These are phyloP conservation scores for Tetragonula clypearis DNA, from an alignment of 1,140 invertebrate species.

Conservation along the genomic window DNA sequence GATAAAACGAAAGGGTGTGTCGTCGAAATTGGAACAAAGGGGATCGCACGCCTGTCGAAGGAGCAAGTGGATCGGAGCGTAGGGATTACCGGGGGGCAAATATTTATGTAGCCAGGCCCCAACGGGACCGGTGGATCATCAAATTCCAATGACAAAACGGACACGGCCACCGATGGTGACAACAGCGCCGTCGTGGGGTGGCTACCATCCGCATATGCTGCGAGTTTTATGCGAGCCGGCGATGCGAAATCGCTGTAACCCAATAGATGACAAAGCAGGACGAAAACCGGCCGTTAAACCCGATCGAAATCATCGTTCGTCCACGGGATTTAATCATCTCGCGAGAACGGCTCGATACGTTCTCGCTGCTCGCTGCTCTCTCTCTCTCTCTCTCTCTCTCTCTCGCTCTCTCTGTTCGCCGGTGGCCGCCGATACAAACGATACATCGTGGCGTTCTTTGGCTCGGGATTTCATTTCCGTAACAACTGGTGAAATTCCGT, in stretches of 20 bases:
- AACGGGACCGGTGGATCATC: constrained; percentile 69
- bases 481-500: background rate
- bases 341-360: constrained; percentile 10
- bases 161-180: constrained; percentile 57
- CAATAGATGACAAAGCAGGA: constrained; percentile 2
- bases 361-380: background rate
- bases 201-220: constrained; percentile 68
- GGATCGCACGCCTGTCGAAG: constrained; percentile 34
- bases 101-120: constrained; percentile 64
- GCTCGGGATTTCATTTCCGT: background rate
- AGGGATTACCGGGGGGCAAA: constrained; percentile 66
- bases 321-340: constrained; percentile 33
- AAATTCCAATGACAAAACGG: constrained; percentile 78
- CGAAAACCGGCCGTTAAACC: constrained; percentile 38
- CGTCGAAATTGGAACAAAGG: constrained; percentile 42
- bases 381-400: too few species aligned
- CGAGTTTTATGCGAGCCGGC: constrained; percentile 20
- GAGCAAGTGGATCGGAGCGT: constrained; percentile 61
- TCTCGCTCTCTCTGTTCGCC: too few species aligned
- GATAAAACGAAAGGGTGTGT: constrained; percentile 58
- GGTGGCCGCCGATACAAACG: background rate
- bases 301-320: constrained; percentile 49
- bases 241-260: constrained; percentile 6
- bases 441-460: background rate
- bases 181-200: background rate